Evolutionary conservation across 2,888 invertebrate species (phyloP).

Genomic region (Arrhopalites spinosus): DNA sequence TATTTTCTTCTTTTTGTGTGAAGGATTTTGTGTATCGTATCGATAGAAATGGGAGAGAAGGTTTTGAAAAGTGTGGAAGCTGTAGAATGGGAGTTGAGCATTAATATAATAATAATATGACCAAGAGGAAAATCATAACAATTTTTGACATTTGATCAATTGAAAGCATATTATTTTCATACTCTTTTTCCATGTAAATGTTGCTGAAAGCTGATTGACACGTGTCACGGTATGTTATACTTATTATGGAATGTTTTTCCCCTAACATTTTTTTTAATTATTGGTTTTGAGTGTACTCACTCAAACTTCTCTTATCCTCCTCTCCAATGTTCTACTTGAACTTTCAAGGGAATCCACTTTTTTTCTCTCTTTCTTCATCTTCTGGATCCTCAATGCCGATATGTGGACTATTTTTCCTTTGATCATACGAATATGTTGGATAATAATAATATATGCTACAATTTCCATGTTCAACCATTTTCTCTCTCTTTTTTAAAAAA

Average conservation of each 20-base stretch:
- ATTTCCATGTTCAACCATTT: no score
- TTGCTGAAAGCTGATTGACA: constrained; percentile 25
- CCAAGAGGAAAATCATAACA: constrained; percentile 14
- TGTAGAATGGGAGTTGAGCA: background rate
- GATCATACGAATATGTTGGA: no score
- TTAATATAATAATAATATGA: constrained; percentile 14
- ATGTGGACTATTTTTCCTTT: no score
- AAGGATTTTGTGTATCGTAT: no score
- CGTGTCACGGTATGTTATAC: constrained; percentile 32
- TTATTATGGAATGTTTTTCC: constrained; percentile 31
- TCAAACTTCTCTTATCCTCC: background rate
- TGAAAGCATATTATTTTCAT: constrained; percentile 17
- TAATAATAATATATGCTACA: no score
- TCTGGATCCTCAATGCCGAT: background rate
- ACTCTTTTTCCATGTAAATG: constrained; percentile 4
- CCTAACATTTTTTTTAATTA: background rate
- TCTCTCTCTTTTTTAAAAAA: background rate
- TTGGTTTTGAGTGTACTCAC: background rate
- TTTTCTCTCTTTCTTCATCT: constrained; percentile 10
- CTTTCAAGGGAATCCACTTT: constrained; percentile 28
- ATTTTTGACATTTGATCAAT: constrained; percentile 17
- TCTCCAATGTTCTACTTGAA: constrained; percentile 4
- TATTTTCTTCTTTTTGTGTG: no score
- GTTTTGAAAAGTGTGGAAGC: constrained; percentile 11
- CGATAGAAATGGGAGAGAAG: background rate